phyloP scores from a whole-genome alignment of 2,888 invertebrate species.

The Drosophila mimica region DNA sequence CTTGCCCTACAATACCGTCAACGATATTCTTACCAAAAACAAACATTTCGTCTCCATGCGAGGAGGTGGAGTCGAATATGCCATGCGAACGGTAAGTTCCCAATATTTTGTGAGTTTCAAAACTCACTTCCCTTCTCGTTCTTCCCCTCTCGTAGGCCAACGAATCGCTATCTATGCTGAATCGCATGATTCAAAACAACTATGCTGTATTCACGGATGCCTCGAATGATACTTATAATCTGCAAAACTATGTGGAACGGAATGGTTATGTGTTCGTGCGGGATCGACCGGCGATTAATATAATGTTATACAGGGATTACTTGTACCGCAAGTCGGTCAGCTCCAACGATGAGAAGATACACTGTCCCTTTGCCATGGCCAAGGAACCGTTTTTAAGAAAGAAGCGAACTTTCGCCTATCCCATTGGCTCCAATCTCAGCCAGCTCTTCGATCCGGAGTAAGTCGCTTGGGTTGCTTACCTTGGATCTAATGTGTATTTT shows the following conservation, averaged over 20 bases:
- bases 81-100: constrained; percentile 87
- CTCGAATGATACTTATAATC: constrained; percentile 84
- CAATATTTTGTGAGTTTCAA: not conserved
- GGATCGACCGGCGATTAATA: constrained; percentile 89
- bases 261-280: constrained; percentile 88
- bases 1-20: constrained; percentile 89
- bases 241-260: constrained; percentile 85
- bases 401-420: constrained; percentile 91
- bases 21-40: constrained; percentile 88
- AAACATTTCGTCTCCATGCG: constrained; percentile 90
- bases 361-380: constrained; percentile 92
- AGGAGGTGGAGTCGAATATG: constrained; percentile 89
- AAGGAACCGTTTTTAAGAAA: constrained; percentile 88
- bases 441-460: constrained; percentile 90
- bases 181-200: constrained; percentile 81
- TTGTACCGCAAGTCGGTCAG: constrained; percentile 87
- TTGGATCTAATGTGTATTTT: not conserved
- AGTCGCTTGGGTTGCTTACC: constrained; percentile 74
- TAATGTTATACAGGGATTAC: constrained; percentile 90
- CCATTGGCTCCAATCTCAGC: constrained; percentile 87
- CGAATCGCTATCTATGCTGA: constrained; percentile 82
- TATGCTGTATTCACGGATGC: constrained; percentile 82
- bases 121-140: not conserved
- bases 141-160: constrained; percentile 70
- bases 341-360: constrained; percentile 87